Conservation (phyloP, 2,888 invertebrate genomes). For the Cryptocephalus moraei region DNA sequence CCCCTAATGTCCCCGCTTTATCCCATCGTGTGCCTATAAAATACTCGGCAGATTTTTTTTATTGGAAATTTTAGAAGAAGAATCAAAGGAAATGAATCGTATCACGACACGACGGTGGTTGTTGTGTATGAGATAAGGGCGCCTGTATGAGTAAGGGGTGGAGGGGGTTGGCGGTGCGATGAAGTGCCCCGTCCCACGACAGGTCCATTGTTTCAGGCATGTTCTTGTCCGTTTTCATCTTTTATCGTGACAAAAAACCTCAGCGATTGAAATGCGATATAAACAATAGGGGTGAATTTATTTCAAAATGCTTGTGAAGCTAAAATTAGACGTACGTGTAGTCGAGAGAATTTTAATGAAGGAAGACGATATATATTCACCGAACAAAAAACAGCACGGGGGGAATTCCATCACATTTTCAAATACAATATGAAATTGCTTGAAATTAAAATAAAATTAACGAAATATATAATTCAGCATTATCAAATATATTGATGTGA, state of each 20-base stretch:
- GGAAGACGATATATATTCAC: too few species aligned
- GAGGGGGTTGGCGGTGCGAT: slow-evolving; percentile 18
- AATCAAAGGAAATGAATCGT: not conserved
- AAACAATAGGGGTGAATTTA: slow-evolving; percentile 27
- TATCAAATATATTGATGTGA: too few species aligned
- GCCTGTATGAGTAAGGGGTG: slow-evolving; percentile 21
- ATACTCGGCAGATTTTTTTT: too few species aligned
- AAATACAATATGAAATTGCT: too few species aligned
- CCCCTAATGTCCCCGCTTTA: too few species aligned
- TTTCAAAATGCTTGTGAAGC: slow-evolving; percentile 16
- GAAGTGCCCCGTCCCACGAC: slow-evolving; percentile 23
- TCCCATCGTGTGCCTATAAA: too few species aligned
- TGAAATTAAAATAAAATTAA: too few species aligned
- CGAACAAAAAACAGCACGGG: too few species aligned
- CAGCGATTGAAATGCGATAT: slow-evolving; percentile 27
- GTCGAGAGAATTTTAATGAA: too few species aligned
- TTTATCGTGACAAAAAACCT: slow-evolving; percentile 23
- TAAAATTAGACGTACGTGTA: not conserved
- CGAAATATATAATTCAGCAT: too few species aligned
- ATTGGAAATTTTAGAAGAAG: not conserved
- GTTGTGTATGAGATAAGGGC: slow-evolving; percentile 23
- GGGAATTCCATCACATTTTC: too few species aligned
- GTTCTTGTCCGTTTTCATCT: slow-evolving; percentile 31
- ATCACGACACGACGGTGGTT: slow-evolving; percentile 1
- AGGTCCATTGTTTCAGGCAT: slow-evolving; percentile 31